Evolutionary conservation across 2,888 invertebrate genomes (phyloP).

Genomic region (Seira musarum): DNA sequence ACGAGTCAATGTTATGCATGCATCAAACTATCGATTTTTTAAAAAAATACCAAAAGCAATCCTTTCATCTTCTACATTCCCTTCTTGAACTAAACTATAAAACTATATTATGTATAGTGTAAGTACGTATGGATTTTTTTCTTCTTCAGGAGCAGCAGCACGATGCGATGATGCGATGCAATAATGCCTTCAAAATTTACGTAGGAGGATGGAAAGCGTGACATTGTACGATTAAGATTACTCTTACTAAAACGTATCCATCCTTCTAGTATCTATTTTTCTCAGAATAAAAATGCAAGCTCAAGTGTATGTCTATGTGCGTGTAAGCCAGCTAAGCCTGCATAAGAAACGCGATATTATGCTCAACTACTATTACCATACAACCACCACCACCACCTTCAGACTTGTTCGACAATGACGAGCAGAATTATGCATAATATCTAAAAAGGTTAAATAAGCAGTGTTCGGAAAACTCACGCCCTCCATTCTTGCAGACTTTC

Average conservation of each 20-base stretch:
- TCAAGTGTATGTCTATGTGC: too few relatives aligned
- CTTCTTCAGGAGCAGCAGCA: neutral
- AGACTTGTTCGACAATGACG: neutral
- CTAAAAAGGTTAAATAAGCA: slow-evolving; percentile 38
- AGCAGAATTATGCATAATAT: slow-evolving; percentile 25
- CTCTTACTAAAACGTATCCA: neutral
- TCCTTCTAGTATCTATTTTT: neutral
- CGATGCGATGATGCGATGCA: neutral
- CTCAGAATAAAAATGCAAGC: neutral
- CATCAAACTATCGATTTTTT: slow-evolving; percentile 12
- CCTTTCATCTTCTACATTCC: slow-evolving; percentile 1
- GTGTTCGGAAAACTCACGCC: slow-evolving; percentile 4
- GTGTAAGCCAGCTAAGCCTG: too few relatives aligned
- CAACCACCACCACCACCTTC: too few relatives aligned
- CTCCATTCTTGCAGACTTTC: slow-evolving; percentile 19
- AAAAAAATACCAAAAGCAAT: neutral
- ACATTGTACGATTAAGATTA: neutral
- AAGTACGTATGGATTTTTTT: neutral
- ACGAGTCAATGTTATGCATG: slow-evolving; percentile 13
- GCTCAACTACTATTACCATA: too few relatives aligned
- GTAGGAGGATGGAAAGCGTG: slow-evolving; percentile 3
- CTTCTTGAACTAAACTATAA: neutral
- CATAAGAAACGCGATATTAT: too few relatives aligned
- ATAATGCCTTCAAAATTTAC: neutral
- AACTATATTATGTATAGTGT: neutral